These are phyloP conservation scores for Mellivora capensis DNA, from an alignment of 2,113 vertebrate genomes.

Conservation along the genomic window DNA sequence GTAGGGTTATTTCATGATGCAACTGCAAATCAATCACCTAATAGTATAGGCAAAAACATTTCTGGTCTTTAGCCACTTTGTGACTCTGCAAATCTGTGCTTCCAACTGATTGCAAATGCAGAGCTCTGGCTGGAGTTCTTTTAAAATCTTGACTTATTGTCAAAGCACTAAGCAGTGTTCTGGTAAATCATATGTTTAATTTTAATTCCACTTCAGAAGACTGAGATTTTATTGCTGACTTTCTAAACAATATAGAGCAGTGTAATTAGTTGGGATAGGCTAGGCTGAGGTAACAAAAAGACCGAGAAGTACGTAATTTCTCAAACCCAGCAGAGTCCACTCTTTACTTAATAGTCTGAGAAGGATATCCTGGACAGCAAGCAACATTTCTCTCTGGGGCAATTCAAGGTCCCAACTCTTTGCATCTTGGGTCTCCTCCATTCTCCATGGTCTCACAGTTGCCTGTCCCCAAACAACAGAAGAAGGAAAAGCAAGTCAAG, in stretches of 20 bases:
- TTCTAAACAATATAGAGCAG: constrained; percentile 4
- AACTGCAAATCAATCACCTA: constrained; percentile 48
- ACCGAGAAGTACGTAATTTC: not conserved
- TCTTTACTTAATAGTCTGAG: not conserved
- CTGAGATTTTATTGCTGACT: constrained; percentile 25
- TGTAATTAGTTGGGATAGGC: not conserved
- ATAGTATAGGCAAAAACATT: constrained; percentile 48
- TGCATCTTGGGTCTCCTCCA: not conserved
- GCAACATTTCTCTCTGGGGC: not conserved
- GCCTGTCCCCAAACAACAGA: not conserved
- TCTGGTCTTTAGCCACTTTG: constrained; percentile 55
- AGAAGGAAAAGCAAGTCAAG: not conserved
- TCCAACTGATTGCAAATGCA: constrained; percentile 37
- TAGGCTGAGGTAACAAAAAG: not conserved
- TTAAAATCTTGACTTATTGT: constrained; percentile 52
- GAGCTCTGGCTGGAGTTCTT: constrained; percentile 43
- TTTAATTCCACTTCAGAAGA: constrained; percentile 36
- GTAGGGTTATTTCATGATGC: constrained; percentile 21
- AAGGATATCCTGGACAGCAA: not conserved
- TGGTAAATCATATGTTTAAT: constrained; percentile 46
- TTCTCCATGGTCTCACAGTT: not conserved
- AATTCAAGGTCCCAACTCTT: not conserved
- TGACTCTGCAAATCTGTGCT: constrained; percentile 59
- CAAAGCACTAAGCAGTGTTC: constrained; percentile 49
- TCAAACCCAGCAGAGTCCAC: not conserved